Evolutionary conservation across 1,140 invertebrate species (phyloP).

Genomic region (Eurosta solidaginis): DNA sequence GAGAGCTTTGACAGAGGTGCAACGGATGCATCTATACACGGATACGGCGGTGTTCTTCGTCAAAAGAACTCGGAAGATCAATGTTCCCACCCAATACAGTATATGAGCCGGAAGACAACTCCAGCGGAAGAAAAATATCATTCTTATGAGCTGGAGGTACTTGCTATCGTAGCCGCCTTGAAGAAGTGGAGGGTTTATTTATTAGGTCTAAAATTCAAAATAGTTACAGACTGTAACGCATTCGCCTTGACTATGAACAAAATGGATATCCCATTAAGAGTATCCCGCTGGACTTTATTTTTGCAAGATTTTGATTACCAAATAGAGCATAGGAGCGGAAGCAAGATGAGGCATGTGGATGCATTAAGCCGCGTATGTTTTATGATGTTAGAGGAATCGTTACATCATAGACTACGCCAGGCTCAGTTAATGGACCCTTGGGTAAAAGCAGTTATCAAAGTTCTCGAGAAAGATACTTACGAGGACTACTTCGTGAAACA

Average conservation of each 20-base stretch:
- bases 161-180: constrained; percentile 34
- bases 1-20: too few species aligned
- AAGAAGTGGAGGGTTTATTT: too few species aligned
- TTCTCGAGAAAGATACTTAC: too few species aligned
- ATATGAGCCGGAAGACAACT: constrained; percentile 35
- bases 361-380: constrained; percentile 45
- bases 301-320: too few species aligned
- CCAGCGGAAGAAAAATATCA: constrained; percentile 40
- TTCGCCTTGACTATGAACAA: background rate
- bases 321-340: constrained; percentile 40
- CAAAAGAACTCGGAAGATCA: constrained; percentile 1
- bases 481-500: too few species aligned
- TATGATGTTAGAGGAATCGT: too few species aligned
- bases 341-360: constrained; percentile 44
- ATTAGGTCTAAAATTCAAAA: constrained; percentile 38
- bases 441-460: too few species aligned
- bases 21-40: constrained; percentile 34
- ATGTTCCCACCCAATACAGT: constrained; percentile 13
- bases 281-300: constrained; percentile 45
- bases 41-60: constrained; percentile 43
- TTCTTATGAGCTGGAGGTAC: constrained; percentile 42
- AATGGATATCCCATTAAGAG: constrained; percentile 42
- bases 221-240: too few species aligned
- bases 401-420: too few species aligned
- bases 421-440: too few species aligned